A percentile compares a stretch with the other conserved stretches of the same genome.
Evolutionary conservation across 2,888 invertebrate species (phyloP).

Genomic region (Mycalesis mineus): DNA sequence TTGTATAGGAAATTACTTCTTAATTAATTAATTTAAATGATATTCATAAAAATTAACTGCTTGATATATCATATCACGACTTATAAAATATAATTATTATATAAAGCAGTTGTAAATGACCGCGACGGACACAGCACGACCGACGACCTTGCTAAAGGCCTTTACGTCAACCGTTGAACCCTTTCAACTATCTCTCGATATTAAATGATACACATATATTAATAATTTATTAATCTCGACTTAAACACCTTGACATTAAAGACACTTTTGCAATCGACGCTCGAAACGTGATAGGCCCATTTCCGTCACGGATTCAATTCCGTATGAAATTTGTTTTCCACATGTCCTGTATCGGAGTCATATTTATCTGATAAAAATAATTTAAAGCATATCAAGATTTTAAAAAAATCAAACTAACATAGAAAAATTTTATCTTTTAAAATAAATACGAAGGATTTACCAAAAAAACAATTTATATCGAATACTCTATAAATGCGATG

Average conservation of each 20-base stretch:
- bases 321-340: conserved; percentile 18
- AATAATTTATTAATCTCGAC: not conserved
- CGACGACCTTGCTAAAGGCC: conserved; percentile 53
- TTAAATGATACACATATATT: conserved; percentile 14
- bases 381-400: no score
- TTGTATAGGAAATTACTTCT: no score
- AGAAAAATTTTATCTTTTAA: no score
- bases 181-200: conserved; percentile 49
- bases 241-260: not conserved
- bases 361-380: not conserved
- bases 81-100: not conserved
- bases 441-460: no score
- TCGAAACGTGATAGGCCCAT: conserved; percentile 9
- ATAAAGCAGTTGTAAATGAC: not conserved
- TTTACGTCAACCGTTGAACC: conserved; percentile 46
- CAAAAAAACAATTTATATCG: no score
- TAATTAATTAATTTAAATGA: no score
- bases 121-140: not conserved
- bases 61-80: not conserved
- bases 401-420: no score
- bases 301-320: conserved; percentile 21
- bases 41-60: no score
- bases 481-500: no score
- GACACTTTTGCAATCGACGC: conserved; percentile 6
- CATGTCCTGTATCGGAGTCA: not conserved